A percentile compares a stretch with the other conserved stretches of the same genome.
Conservation (phyloP, 2,888 invertebrate species). For the Acleris sparsana region DNA sequence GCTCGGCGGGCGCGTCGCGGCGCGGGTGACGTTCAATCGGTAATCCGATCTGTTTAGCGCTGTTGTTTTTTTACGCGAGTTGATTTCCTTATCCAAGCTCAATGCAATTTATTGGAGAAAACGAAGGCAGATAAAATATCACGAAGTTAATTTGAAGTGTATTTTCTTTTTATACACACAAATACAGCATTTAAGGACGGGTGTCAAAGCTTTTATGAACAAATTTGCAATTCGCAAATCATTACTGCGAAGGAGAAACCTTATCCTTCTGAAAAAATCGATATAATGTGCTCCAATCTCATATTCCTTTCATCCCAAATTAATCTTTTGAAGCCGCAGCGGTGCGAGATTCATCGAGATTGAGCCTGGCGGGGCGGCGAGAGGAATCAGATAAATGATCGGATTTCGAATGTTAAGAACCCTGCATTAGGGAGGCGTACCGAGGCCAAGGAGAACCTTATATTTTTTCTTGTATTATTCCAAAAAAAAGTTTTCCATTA, state of each 20-base stretch:
- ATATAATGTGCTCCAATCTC: not conserved
- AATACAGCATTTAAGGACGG: too few relatives aligned
- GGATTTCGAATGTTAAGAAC: not conserved
- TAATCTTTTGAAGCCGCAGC: slow-evolving; percentile 54
- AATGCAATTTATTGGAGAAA: slow-evolving; percentile 32
- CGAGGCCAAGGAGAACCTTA: too few relatives aligned
- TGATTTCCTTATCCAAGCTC: slow-evolving; percentile 29
- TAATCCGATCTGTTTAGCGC: slow-evolving; percentile 49
- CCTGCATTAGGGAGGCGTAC: too few relatives aligned
- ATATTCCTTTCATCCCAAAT: slow-evolving; percentile 4
- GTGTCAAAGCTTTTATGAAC: too few relatives aligned
- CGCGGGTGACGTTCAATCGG: slow-evolving; percentile 41
- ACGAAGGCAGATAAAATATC: slow-evolving; percentile 7
- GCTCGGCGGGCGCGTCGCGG: slow-evolving; percentile 37
- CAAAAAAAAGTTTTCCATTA: too few relatives aligned
- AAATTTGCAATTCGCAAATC: too few relatives aligned
- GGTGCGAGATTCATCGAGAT: slow-evolving; percentile 9
- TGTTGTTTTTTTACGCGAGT: slow-evolving; percentile 37
- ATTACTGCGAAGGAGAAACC: not conserved
- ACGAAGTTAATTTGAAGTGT: slow-evolving; percentile 5
- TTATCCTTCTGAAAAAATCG: too few relatives aligned
- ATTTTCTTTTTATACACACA: not conserved
- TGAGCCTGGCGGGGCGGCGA: not conserved
- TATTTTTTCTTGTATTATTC: too few relatives aligned
- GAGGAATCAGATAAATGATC: not conserved